Evolutionary conservation across 2,888 invertebrate genomes (phyloP).

Genomic region (Thecophora atra): DNA sequence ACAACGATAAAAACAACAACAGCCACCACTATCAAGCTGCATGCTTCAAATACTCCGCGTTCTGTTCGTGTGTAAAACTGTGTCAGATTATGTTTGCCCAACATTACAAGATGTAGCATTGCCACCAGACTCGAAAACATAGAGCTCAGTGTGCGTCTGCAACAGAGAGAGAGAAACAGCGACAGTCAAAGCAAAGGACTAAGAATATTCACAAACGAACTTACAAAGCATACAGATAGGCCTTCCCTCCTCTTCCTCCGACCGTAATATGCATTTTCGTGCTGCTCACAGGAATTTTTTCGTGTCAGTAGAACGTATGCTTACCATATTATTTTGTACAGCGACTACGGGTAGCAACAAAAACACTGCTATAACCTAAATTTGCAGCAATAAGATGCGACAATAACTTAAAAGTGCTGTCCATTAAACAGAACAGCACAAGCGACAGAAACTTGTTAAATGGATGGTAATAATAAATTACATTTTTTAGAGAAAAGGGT

Average conservation of each 20-base stretch:
- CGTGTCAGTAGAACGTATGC: neutral
- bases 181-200: too few relatives aligned
- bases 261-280: neutral
- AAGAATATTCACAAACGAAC: too few relatives aligned
- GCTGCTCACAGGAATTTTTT: neutral
- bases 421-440: too few relatives aligned
- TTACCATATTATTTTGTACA: neutral
- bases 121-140: constrained; percentile 18
- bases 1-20: neutral
- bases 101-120: constrained; percentile 16
- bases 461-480: too few relatives aligned
- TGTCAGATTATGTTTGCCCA: constrained; percentile 16
- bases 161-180: too few relatives aligned
- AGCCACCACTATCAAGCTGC: neutral
- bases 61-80: constrained; percentile 1
- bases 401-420: constrained; percentile 24
- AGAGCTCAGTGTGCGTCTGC: neutral
- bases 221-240: too few relatives aligned
- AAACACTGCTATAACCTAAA: constrained; percentile 17
- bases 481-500: too few relatives aligned
- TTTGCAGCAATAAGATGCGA: constrained; percentile 26
- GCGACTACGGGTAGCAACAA: neutral
- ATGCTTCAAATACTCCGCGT: constrained; percentile 6
- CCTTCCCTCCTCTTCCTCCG: neutral
- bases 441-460: too few relatives aligned